A percentile compares a stretch with the other conserved stretches of the same genome.
Conservation (phyloP, 2,888 invertebrate species). For the Conistra vaccinii region DNA sequence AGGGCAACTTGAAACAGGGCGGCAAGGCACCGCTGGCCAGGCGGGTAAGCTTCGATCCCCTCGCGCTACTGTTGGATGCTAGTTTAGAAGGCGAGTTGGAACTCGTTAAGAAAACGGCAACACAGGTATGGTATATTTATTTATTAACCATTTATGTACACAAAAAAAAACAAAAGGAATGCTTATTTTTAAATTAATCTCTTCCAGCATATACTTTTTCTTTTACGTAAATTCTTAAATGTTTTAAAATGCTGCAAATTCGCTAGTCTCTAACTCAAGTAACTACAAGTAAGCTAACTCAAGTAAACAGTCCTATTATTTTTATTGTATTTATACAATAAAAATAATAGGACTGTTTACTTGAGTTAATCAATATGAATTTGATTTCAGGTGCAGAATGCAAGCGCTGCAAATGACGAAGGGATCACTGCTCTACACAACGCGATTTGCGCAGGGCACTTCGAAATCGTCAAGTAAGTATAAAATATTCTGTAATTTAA, state of each 20-base stretch:
- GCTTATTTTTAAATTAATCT: neutral
- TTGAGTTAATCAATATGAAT: neutral
- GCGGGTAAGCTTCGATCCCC: conserved; percentile 98
- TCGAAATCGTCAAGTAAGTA: conserved; percentile 97
- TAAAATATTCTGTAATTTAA: neutral
- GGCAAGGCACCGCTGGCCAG: conserved; percentile 94
- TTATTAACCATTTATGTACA: neutral
- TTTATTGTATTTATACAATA: neutral
- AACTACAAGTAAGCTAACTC: too few species aligned
- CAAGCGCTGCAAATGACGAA: conserved; percentile 99
- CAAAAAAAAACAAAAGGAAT: neutral
- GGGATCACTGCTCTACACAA: conserved; percentile 99
- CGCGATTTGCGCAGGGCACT: conserved; percentile 99
- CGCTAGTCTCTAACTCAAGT: too few species aligned
- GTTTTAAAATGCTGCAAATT: neutral
- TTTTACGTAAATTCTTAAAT: neutral
- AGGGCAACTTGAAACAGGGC: conserved; percentile 95
- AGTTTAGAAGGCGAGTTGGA: conserved; percentile 99
- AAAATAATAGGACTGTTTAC: neutral
- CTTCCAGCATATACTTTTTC: neutral
- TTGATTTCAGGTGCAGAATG: conserved; percentile 94
- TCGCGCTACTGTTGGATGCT: conserved; percentile 98
- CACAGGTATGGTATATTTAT: conserved; percentile 91
- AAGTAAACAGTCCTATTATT: neutral
- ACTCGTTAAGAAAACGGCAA: conserved; percentile 98